These are phyloP conservation scores for Esox niger DNA, from an alignment of 2,113 vertebrate species.

Conservation along the genomic window DNA sequence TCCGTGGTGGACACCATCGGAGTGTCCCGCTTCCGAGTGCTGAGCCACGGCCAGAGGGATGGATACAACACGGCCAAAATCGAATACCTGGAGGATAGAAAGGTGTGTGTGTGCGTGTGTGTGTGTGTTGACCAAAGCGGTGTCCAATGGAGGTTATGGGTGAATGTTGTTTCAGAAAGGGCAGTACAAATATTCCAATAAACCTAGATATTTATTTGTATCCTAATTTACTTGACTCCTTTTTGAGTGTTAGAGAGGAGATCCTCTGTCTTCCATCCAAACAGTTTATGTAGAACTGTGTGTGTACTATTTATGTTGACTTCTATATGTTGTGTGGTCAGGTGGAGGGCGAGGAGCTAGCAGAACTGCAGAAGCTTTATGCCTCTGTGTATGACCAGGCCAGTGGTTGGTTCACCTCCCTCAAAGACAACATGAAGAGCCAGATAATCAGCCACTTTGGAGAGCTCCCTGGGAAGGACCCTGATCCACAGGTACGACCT, in stretches of 20 bases:
- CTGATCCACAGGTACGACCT: constrained; percentile 82
- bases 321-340: constrained; percentile 40
- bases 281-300: background rate
- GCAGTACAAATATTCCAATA: background rate
- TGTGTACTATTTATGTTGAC: background rate
- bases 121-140: background rate
- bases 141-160: background rate
- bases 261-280: no score
- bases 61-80: constrained; percentile 93
- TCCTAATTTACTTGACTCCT: background rate
- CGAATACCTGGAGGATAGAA: constrained; percentile 88
- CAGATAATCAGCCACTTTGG: constrained; percentile 93
- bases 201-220: background rate
- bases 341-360: constrained; percentile 83
- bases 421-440: constrained; percentile 87
- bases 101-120: constrained; percentile 70
- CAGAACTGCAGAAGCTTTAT: constrained; percentile 82
- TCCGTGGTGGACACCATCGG: constrained; percentile 88
- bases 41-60: constrained; percentile 86
- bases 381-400: constrained; percentile 88
- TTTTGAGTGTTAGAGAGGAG: background rate
- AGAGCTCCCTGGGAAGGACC: constrained; percentile 83
- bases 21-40: constrained; percentile 82
- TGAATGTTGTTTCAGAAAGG: background rate
- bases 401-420: constrained; percentile 86